These are phyloP conservation scores for Aphyosemion australe DNA, from an alignment of 2,113 vertebrate species.

Conservation along the genomic window DNA sequence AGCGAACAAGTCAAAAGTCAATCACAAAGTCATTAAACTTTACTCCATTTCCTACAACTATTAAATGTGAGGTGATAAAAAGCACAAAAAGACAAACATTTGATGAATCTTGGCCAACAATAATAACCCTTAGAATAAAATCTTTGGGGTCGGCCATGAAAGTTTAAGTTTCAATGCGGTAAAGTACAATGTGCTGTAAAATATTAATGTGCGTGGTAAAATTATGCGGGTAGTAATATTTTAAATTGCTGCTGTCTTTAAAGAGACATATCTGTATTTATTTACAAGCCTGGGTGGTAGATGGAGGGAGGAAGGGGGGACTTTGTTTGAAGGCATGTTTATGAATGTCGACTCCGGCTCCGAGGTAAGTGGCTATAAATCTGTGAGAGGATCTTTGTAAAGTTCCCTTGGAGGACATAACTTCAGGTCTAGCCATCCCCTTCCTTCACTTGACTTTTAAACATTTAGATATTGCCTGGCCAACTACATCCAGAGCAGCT, in stretches of 20 bases:
- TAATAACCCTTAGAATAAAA: slow-evolving; percentile 67
- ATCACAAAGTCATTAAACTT: slow-evolving; percentile 15
- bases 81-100: slow-evolving; percentile 2
- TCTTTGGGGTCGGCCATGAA: slow-evolving; percentile 72
- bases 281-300: slow-evolving; percentile 78
- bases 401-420: slow-evolving; percentile 80
- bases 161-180: slow-evolving; percentile 79
- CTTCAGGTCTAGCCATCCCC: slow-evolving; percentile 71
- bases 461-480: slow-evolving; percentile 71
- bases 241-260: slow-evolving; percentile 83
- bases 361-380: slow-evolving; percentile 83
- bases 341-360: slow-evolving; percentile 81
- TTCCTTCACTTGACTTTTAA: slow-evolving; percentile 79
- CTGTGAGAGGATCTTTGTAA: slow-evolving; percentile 71
- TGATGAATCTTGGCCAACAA: slow-evolving; percentile 60
- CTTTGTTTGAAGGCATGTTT: slow-evolving; percentile 82
- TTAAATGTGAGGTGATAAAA: slow-evolving; percentile 21
- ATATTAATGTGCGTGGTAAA: slow-evolving; percentile 82
- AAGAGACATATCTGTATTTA: slow-evolving; percentile 81
- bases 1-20: background rate
- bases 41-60: slow-evolving; percentile 35
- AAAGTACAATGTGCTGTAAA: slow-evolving; percentile 83
- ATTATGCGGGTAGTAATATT: slow-evolving; percentile 83
- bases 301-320: slow-evolving; percentile 45
- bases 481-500: slow-evolving; percentile 62